Percentiles rank a stretch among this genome's conserved stretches.
Conservation (phyloP, 2,113 vertebrate species). For the Chionodraco myersi region DNA sequence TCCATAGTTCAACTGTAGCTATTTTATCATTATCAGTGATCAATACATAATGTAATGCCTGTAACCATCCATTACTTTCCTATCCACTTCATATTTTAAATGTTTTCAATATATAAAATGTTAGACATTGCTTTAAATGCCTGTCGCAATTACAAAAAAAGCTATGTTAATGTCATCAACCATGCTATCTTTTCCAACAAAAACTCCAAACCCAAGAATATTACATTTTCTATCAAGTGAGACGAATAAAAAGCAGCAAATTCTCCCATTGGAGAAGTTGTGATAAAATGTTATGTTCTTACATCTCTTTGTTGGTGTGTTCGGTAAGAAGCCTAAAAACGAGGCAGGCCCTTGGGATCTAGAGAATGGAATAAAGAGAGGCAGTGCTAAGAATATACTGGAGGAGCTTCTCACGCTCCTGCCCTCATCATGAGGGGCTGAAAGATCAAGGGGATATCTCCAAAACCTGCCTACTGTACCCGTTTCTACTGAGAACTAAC, state of each 20-base stretch:
- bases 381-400: conserved; percentile 55
- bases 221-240: neutral
- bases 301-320: neutral
- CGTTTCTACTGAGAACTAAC: neutral
- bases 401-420: conserved; percentile 51
- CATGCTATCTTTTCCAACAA: neutral
- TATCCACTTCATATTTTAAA: neutral
- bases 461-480: conserved; percentile 31
- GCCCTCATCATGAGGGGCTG: conserved; percentile 27
- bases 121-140: too few relatives aligned
- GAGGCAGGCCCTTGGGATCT: neutral
- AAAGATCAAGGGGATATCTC: conserved; percentile 33
- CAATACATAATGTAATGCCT: neutral
- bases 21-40: neutral
- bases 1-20: neutral
- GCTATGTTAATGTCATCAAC: neutral
- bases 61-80: neutral
- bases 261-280: neutral
- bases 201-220: neutral
- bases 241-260: neutral
- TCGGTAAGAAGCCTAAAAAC: conserved; percentile 14
- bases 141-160: too few relatives aligned
- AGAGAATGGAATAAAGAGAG: conserved; percentile 25
- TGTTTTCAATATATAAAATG: neutral
- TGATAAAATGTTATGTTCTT: neutral